These are phyloP conservation scores for Nezara viridula DNA, from an alignment of 2,888 invertebrate species.

Conservation along the genomic window DNA sequence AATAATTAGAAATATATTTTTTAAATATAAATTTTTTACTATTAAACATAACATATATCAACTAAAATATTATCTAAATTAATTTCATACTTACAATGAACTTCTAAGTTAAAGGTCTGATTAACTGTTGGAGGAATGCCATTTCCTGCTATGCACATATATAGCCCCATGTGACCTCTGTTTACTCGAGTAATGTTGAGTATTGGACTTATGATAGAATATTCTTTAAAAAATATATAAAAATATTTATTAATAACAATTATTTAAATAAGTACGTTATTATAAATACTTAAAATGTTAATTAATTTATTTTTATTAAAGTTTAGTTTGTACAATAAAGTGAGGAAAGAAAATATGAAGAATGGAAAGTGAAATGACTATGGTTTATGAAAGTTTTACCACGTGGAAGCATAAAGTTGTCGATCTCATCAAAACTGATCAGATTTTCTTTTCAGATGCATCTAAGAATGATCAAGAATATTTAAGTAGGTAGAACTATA, in stretches of 20 bases:
- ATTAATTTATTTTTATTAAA: not conserved
- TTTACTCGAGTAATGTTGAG: conserved; percentile 83
- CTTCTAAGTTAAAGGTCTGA: conserved; percentile 86
- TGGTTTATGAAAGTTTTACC: not conserved
- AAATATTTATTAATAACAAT: not conserved
- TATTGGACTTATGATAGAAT: conserved; percentile 82
- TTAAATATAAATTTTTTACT: not conserved
- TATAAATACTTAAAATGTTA: not conserved
- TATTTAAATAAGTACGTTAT: not conserved
- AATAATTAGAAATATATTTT: not conserved
- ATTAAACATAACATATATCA: not conserved
- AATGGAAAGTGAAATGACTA: not conserved
- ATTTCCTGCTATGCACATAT: conserved; percentile 85
- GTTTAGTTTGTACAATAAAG: not conserved
- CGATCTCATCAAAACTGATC: not conserved
- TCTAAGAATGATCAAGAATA: not conserved
- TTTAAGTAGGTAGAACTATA: not conserved
- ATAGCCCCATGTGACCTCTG: conserved; percentile 82
- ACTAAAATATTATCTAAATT: not conserved
- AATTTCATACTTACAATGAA: conserved; percentile 82
- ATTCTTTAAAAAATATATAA: conserved; percentile 70
- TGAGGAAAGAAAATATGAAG: not conserved
- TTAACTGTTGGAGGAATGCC: conserved; percentile 87
- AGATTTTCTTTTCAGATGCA: not conserved
- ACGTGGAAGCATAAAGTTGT: not conserved